These are phyloP conservation scores for Stegana nigrithorax DNA, from an alignment of 2,888 invertebrate species.

Conservation along the genomic window DNA sequence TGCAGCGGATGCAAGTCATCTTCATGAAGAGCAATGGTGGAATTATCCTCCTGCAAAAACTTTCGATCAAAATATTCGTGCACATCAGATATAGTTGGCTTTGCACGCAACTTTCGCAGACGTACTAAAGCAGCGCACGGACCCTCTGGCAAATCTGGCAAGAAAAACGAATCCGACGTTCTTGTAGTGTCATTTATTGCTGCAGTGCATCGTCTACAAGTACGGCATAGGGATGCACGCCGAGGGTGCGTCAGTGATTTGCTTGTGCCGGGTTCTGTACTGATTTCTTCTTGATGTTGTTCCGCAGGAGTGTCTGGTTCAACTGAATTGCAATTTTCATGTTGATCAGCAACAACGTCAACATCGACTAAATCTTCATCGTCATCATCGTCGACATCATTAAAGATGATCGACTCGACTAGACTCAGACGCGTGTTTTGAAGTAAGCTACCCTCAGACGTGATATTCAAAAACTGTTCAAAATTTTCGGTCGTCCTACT, in stretches of 20 bases:
- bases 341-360: no score
- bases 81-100: conserved; percentile 40
- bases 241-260: conserved; percentile 18
- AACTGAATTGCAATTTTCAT: not conserved
- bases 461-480: no score
- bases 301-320: not conserved
- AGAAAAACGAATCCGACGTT: conserved; percentile 37
- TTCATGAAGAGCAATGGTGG: not conserved
- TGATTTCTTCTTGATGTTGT: not conserved
- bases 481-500: no score
- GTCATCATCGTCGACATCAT: no score
- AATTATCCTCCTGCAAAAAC: not conserved
- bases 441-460: no score
- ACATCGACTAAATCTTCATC: no score
- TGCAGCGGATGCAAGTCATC: no score
- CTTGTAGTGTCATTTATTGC: conserved; percentile 32
- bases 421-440: conserved; percentile 32
- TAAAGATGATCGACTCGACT: no score
- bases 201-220: conserved; percentile 45
- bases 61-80: conserved; percentile 38
- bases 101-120: conserved; percentile 36
- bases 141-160: conserved; percentile 35
- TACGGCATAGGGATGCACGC: conserved; percentile 38
- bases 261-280: not conserved
- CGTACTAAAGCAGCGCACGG: conserved; percentile 32